Evolutionary conservation across 1,140 invertebrate genomes (phyloP).

Genomic region (Lepidostoma basale): DNA sequence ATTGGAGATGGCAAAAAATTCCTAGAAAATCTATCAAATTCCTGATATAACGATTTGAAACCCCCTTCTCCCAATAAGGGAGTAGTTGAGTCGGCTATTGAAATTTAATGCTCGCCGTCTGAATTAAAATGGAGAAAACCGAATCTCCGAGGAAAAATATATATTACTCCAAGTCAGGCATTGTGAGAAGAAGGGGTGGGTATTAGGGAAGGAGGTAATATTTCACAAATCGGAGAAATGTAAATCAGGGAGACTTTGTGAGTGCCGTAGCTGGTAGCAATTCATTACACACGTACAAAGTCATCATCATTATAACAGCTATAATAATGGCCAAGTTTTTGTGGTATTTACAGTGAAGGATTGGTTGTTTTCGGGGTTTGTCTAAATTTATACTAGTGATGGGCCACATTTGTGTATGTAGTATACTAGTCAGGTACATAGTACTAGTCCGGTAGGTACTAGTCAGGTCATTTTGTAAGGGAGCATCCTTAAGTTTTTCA

Average conservation of each 20-base stretch:
- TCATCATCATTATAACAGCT: no score
- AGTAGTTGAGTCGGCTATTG: slow-evolving; percentile 5
- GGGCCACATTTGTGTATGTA: no score
- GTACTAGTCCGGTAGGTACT: no score
- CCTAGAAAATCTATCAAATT: neutral
- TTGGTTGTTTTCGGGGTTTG: no score
- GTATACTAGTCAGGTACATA: no score
- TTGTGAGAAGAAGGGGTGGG: slow-evolving; percentile 27
- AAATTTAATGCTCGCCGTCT: slow-evolving; percentile 36
- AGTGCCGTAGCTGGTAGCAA: slow-evolving; percentile 21
- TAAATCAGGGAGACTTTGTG: slow-evolving; percentile 40
- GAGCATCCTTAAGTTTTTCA: no score
- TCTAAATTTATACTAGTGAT: no score
- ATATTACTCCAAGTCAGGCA: slow-evolving; percentile 19
- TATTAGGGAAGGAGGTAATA: slow-evolving; percentile 37
- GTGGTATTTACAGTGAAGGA: no score
- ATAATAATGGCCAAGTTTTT: no score
- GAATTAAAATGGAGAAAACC: slow-evolving; percentile 43
- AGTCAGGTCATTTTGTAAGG: no score
- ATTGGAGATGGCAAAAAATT: no score
- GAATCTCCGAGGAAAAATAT: slow-evolving; percentile 35
- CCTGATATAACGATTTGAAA: slow-evolving; percentile 4
- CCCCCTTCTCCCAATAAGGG: slow-evolving; percentile 4
- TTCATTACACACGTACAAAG: no score
- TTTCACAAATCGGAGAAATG: slow-evolving; percentile 38